phyloP scores from a whole-genome alignment of 1,140 invertebrate species.

The Philaenus spumarius region DNA sequence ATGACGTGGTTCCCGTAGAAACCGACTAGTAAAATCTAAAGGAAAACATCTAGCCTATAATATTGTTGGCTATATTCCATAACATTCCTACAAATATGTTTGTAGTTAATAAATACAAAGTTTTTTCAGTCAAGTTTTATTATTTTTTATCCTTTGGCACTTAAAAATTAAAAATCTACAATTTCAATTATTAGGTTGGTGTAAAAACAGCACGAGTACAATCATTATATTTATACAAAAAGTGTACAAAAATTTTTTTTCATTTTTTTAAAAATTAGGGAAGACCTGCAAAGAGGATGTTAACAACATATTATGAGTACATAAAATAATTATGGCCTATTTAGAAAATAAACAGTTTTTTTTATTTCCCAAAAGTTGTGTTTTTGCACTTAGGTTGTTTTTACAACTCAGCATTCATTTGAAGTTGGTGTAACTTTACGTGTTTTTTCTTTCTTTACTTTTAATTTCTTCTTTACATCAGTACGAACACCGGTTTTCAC shows the following conservation, averaged over 20 bases:
- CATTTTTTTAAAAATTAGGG: neutral
- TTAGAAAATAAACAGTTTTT: constrained; percentile 7
- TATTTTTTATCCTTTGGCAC: constrained; percentile 6
- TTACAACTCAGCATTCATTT: neutral
- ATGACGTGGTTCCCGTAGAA: constrained; percentile 3
- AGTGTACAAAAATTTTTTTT: neutral
- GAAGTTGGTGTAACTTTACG: too few relatives aligned
- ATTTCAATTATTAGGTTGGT: constrained; percentile 3
- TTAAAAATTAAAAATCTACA: neutral
- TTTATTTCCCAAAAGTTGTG: too few relatives aligned
- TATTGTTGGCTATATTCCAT: neutral
- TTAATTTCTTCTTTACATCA: too few relatives aligned
- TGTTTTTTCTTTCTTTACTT: too few relatives aligned
- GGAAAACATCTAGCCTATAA: neutral
- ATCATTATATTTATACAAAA: neutral
- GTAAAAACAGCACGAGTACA: constrained; percentile 1
- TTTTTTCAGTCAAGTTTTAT: constrained; percentile 4
- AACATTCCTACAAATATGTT: constrained; percentile 1
- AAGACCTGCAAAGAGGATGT: constrained; percentile 2
- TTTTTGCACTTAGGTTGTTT: constrained; percentile 6
- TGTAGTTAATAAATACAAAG: constrained; percentile 3
- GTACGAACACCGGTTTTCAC: too few relatives aligned
- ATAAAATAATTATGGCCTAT: constrained; percentile 1
- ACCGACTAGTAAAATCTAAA: neutral
- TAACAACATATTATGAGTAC: constrained; percentile 5